phyloP scores from a whole-genome alignment of 2,888 invertebrate genomes.

The Melipona beecheii region DNA sequence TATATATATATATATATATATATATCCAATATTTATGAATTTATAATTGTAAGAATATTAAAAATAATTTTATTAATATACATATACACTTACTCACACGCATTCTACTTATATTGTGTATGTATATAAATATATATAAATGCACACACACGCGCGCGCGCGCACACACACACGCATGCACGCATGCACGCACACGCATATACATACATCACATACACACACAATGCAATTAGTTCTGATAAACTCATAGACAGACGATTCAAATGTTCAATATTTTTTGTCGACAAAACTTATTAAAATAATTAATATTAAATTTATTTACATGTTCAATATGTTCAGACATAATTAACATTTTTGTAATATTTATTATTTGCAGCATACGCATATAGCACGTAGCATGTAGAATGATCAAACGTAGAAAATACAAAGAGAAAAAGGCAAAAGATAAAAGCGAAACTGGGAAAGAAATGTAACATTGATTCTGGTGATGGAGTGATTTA shows the following conservation, averaged over 20 bases:
- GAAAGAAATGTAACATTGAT: constrained; percentile 4
- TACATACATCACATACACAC: no score
- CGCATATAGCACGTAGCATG: neutral
- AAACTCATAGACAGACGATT: neutral
- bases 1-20: neutral
- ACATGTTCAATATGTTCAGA: neutral
- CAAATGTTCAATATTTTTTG: neutral
- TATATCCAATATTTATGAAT: neutral
- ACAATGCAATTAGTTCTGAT: no score
- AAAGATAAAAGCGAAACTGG: neutral
- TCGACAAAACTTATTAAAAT: neutral
- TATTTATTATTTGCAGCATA: neutral
- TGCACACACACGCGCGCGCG: no score
- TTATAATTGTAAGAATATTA: no score
- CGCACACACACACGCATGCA: no score
- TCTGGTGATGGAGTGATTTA: constrained; percentile 50
- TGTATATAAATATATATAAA: no score
- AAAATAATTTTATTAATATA: no score
- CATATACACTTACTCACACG: no score
- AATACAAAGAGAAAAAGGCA: neutral
- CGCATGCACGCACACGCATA: no score
- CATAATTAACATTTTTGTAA: neutral
- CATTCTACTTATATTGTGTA: neutral
- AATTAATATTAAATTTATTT: neutral
- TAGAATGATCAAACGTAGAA: neutral